Base-by-base conservation (phyloP, 1,140 invertebrate genomes). In the Drosophila kohkoa region DNA sequence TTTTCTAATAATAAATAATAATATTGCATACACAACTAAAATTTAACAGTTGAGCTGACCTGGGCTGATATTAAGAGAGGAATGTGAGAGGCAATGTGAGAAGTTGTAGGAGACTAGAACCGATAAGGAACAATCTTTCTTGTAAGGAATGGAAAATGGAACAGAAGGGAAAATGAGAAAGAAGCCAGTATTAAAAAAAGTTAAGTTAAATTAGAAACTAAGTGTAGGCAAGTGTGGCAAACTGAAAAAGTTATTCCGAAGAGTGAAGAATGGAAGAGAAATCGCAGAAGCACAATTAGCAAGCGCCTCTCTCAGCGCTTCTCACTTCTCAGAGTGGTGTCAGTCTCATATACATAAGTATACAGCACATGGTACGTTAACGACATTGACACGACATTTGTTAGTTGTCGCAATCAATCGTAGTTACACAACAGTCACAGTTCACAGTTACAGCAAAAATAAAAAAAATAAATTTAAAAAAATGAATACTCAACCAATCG, bases 401-500 rank as follows among this genome's bases (percentile, higher is more conserved):
- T 13, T 13, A 20, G 15, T 55, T 20, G 3, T 25, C 20, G 20
- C 20, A 25, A 25, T 4, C 41, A 43, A 13, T 43, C 38, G 11
- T 41, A 41, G 38, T 43, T 13, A 43, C 20, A 25, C 20, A 25
- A 25, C 41, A 43, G n/a, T 41, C 11, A 28, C 20, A 54, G 30
- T n/a, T 49, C 5, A 15, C 54, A 54, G 5, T n/a, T 11, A 5
- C 11, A 25, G 32, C 32, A n/a, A 57, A 57, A 48, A 48, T 20
- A 16, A 46, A 46, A 38, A 38, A n/a, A 20, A 25, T 8, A 57
- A 11, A 45, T n/a, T n/a, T n/a, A 60, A 25, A 32, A 58, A 32
- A 57, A 48, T 51, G 48, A 62, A 43, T 75, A 75, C 82, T 86
- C 82, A 88, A 82, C 76, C 83, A 88, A 77, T 60, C 71, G 83